Conservation (phyloP, 2,888 invertebrate genomes). For the Nomada ferruginata region DNA sequence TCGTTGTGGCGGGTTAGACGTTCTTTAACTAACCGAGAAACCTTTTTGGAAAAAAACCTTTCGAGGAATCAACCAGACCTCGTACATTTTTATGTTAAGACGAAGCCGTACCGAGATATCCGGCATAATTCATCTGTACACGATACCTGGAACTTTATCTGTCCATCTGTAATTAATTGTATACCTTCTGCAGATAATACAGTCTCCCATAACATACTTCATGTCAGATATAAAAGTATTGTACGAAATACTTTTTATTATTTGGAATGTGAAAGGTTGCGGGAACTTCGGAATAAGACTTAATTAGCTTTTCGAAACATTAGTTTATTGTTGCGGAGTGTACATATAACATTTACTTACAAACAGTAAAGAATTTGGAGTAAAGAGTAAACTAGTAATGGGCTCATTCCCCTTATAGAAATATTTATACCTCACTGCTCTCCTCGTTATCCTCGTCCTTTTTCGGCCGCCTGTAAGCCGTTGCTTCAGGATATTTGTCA, state of each 20-base stretch:
- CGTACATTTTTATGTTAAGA: constrained; percentile 47
- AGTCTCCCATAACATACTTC: not conserved
- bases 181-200: constrained; percentile 15
- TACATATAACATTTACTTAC: not conserved
- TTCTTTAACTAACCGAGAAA: not conserved
- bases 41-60: not conserved
- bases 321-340: not conserved
- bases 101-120: constrained; percentile 51
- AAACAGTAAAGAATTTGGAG: not conserved
- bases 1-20: not conserved
- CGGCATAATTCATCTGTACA: constrained; percentile 23
- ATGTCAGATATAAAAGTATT: not conserved
- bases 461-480: constrained; percentile 6
- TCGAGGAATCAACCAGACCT: not conserved
- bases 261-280: not conserved
- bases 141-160: constrained; percentile 24
- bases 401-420: not conserved
- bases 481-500: constrained; percentile 89
- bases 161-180: not conserved
- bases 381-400: too few species aligned
- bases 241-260: not conserved
- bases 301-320: too few species aligned
- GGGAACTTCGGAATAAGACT: not conserved
- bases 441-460: not conserved
- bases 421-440: not conserved